Evolutionary conservation across 2,797 vertebrate species (phyloP), one percentile per base, ranked within the genome.

Genomic region (Mus caroli): DNA sequence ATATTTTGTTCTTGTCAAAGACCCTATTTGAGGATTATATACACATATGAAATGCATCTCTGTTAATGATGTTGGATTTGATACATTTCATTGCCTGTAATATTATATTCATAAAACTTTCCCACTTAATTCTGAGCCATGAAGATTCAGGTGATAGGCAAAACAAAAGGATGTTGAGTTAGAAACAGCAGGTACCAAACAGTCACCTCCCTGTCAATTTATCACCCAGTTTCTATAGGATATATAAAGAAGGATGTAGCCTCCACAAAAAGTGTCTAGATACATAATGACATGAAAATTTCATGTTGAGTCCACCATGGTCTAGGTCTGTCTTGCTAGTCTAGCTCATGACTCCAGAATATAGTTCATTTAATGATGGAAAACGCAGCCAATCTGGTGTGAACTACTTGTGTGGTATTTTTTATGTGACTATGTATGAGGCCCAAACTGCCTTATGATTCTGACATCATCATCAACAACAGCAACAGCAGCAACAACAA

Each of bases 1-100:
- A 1, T 64, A 76, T 58, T 82, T 88, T 83, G 34, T 50, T 92
- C 10, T 88, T 76, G 31, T 50, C 78, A 43, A 91, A 82, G 69
- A 67, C 67, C 67, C 84, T 85, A 43, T 88, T 79, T 76, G 28
- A 14, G 31, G 37, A 73, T 54, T 67, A 15, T 91, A 92, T 76
- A 26, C 3, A 64, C 7, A 50, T 83, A 34, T 79, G 15, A 67
- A 67, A 20, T 85, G 12, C 78, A 40, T 83, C 67, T 87, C 89
- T 84, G 43, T 31, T 20, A 58, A 80, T 15, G 10, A 43, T 76
- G n/a, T 73, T 58, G 69, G 77, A 90, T 1, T 5, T 40, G 50
- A 92, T 77, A 19, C 58, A 88, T 80, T 95, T 94, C 58, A 50
- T 84, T 60, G 84, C 76, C 46, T 43, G 6, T 69, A 50, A 50